Evolutionary conservation across 2,888 invertebrate genomes (phyloP).

Genomic region (Tiliacea aurago): DNA sequence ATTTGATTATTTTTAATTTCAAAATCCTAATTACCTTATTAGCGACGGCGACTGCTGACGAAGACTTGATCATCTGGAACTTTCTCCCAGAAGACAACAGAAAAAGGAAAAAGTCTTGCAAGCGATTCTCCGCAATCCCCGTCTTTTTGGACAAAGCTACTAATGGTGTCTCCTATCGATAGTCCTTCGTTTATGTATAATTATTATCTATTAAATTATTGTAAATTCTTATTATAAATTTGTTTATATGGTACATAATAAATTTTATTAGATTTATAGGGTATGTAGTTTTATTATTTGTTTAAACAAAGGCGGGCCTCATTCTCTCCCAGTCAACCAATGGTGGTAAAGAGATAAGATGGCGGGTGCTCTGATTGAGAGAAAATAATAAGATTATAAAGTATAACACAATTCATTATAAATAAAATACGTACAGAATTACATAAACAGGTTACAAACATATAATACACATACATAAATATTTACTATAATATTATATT

Average conservation of each 20-base stretch:
- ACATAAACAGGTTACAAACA: too few species aligned
- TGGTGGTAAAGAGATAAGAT: too few species aligned
- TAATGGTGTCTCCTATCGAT: slow-evolving; percentile 76
- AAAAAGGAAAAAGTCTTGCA: slow-evolving; percentile 68
- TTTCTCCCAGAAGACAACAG: slow-evolving; percentile 83
- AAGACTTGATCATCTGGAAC: slow-evolving; percentile 88
- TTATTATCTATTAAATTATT: slow-evolving; percentile 38
- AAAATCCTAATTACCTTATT: neutral
- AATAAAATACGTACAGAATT: too few species aligned
- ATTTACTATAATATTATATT: too few species aligned
- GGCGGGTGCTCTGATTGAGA: too few species aligned
- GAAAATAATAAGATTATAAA: too few species aligned
- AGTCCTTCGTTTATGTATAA: slow-evolving; percentile 18
- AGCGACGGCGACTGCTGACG: slow-evolving; percentile 85
- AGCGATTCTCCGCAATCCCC: slow-evolving; percentile 78
- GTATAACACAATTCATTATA: too few species aligned
- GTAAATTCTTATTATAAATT: slow-evolving; percentile 44
- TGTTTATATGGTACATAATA: slow-evolving; percentile 57
- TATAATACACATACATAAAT: too few species aligned
- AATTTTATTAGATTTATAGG: slow-evolving; percentile 49
- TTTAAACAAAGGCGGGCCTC: too few species aligned
- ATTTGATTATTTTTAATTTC: too few species aligned
- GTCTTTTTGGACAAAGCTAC: slow-evolving; percentile 76
- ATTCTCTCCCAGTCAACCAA: too few species aligned
- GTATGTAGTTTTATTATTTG: neutral